Percentiles rank a stretch among this genome's conserved stretches.
phyloP scores from a whole-genome alignment of 92 coral and sea anemone species.

The Zoanthus sociatus region DNA sequence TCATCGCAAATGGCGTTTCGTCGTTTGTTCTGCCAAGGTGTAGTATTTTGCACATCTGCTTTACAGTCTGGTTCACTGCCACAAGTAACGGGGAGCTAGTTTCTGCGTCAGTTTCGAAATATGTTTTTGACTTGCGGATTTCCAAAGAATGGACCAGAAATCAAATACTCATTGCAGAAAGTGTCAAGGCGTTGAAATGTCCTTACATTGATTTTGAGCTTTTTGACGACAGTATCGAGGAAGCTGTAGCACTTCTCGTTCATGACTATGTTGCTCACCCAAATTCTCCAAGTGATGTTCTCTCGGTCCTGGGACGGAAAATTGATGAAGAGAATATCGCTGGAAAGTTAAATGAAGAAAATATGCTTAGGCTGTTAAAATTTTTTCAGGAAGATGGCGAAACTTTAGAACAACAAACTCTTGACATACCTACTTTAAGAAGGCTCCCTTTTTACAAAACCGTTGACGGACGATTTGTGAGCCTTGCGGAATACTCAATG shows the following conservation, averaged over 20 bases:
- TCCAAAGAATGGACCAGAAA: conserved; percentile 6
- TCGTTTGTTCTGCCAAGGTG: too few relatives aligned
- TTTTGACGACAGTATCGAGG: neutral
- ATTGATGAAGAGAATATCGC: conserved; percentile 29
- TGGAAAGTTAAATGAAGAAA: conserved; percentile 19
- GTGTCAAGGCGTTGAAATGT: conserved; percentile 15
- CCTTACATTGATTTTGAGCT: conserved; percentile 22
- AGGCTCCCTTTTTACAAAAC: conserved; percentile 64
- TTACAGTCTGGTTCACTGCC: too few relatives aligned
- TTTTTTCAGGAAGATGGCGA: conserved; percentile 55
- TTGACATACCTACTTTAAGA: conserved; percentile 18
- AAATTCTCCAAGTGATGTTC: conserved; percentile 54
- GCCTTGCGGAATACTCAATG: conserved; percentile 28
- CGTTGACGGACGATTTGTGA: conserved; percentile 38
- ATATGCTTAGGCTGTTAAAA: conserved; percentile 44
- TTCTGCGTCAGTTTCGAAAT: conserved; percentile 13
- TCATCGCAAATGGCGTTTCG: too few relatives aligned
- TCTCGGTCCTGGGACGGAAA: conserved; percentile 45
- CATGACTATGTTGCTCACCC: conserved; percentile 56
- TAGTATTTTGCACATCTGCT: too few relatives aligned
- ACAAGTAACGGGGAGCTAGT: neutral
- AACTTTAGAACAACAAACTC: conserved; percentile 36
- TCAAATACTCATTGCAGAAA: conserved; percentile 24
- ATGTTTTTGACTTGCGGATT: conserved; percentile 21
- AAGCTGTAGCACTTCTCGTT: conserved; percentile 24